phyloP scores from a whole-genome alignment of 2,888 invertebrate species.

The Lycaena phlaeas region DNA sequence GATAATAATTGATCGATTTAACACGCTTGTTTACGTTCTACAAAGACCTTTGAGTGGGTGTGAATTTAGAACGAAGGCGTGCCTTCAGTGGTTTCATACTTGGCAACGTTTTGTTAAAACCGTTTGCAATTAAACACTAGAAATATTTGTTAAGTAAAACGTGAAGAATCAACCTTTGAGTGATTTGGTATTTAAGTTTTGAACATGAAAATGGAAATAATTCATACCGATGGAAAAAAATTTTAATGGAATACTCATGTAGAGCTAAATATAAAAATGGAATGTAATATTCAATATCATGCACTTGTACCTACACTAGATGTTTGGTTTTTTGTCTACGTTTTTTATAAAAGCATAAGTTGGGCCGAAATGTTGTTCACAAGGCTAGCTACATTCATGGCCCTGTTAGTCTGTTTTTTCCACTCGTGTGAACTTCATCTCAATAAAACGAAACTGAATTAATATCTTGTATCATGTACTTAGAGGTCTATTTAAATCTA shows the following conservation, averaged over 20 bases:
- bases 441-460: background rate
- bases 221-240: no score
- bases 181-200: no score
- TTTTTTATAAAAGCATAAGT: slow-evolving; percentile 9
- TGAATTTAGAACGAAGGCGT: background rate
- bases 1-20: slow-evolving; percentile 19
- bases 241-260: no score
- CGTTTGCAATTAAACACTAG: background rate
- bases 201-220: no score
- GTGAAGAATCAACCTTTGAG: no score
- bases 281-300: background rate
- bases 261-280: background rate
- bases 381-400: slow-evolving; percentile 57
- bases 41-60: background rate
- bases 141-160: no score
- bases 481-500: background rate
- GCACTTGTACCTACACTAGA: background rate
- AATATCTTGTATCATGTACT: background rate
- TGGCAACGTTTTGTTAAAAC: background rate
- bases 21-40: slow-evolving; percentile 14
- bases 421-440: background rate
- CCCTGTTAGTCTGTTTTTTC: background rate
- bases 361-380: slow-evolving; percentile 51
- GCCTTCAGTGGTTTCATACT: background rate
- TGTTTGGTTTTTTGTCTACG: background rate